These are phyloP conservation scores for Glandiceps talaboti DNA, from an alignment of 53 echinoderm and acorn worm species.

Conservation along the genomic window DNA sequence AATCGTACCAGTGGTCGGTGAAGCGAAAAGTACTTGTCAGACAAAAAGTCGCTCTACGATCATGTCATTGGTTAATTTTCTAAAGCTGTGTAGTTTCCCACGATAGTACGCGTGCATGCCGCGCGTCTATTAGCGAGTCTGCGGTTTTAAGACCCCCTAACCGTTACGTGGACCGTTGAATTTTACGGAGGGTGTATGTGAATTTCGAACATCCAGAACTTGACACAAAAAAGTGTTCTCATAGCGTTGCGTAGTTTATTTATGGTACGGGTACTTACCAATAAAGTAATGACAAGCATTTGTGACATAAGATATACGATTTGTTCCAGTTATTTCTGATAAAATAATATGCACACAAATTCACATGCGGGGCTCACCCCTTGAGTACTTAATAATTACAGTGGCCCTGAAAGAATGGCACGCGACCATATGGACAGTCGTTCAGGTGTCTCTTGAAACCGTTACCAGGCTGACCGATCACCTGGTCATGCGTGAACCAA, in stretches of 20 bases:
- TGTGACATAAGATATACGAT: too few species aligned
- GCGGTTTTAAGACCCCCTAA: constrained; percentile 8
- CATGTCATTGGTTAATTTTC: not conserved
- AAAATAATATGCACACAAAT: not conserved
- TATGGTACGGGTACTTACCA: too few species aligned
- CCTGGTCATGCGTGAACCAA: constrained; percentile 1
- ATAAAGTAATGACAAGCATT: too few species aligned
- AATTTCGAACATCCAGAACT: too few species aligned
- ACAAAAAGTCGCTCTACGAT: not conserved
- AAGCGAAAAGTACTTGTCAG: not conserved
- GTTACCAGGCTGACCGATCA: not conserved
- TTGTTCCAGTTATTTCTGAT: too few species aligned
- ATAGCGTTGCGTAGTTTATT: too few species aligned
- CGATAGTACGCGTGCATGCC: constrained; percentile 14
- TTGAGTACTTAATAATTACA: not conserved
- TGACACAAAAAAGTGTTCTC: too few species aligned
- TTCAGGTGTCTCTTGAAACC: not conserved
- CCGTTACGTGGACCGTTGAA: not conserved
- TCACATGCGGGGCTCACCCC: not conserved
- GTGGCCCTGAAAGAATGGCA: not conserved
- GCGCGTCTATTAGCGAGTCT: constrained; percentile 4
- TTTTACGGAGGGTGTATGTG: not conserved
- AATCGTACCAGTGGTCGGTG: not conserved
- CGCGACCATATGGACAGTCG: constrained; percentile 1
- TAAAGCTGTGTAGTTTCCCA: constrained; percentile 9